Conservation (phyloP, 1,140 invertebrate species). For the Drosophila sp. region DNA sequence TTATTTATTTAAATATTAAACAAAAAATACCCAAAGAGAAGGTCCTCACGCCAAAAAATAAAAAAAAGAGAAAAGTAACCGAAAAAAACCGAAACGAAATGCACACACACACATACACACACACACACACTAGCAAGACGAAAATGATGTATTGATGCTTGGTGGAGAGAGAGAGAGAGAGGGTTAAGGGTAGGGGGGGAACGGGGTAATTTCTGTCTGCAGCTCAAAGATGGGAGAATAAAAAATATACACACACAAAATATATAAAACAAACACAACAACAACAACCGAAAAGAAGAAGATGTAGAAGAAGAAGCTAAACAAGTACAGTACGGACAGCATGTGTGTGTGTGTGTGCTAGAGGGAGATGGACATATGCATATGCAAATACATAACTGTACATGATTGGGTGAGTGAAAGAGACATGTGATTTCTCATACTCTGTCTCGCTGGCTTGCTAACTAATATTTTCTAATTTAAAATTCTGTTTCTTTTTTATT, state of each 20-base stretch:
- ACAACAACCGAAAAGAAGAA: slow-evolving; percentile 7
- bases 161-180: slow-evolving; percentile 8
- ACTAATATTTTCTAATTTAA: slow-evolving; percentile 81
- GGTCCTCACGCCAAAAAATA: not conserved
- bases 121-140: slow-evolving; percentile 48
- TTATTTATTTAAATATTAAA: slow-evolving; percentile 83
- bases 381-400: slow-evolving; percentile 72
- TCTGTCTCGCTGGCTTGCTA: slow-evolving; percentile 32
- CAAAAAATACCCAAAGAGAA: slow-evolving; percentile 72
- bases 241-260: not conserved
- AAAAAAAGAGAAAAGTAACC: slow-evolving; percentile 29
- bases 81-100: slow-evolving; percentile 27
- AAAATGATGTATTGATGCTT: slow-evolving; percentile 79
- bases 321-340: slow-evolving; percentile 1
- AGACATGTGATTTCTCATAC: slow-evolving; percentile 1
- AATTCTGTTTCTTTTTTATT: slow-evolving; percentile 82
- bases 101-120: slow-evolving; percentile 32
- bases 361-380: slow-evolving; percentile 31
- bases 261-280: not conserved
- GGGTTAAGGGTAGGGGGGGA: not conserved
- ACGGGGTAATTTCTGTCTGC: not conserved
- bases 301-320: not conserved
- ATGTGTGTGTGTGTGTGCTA: not conserved
- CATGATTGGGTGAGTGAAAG: slow-evolving; percentile 22
- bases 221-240: slow-evolving; percentile 4